Conservation (phyloP, 1,140 invertebrate genomes). For the Pogonognathellus flavescens region DNA sequence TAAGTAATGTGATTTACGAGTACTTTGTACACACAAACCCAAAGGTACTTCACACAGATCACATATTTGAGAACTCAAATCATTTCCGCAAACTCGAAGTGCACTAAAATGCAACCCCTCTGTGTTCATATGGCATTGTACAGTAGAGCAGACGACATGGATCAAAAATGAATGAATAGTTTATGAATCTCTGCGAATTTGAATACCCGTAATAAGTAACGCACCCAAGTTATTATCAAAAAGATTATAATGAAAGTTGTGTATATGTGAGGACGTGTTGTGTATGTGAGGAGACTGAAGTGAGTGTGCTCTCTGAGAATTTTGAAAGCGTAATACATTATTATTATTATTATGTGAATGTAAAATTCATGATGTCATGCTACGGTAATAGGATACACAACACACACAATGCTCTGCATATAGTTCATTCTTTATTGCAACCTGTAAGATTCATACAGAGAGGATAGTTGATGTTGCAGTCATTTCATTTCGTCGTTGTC, state of each 20-base stretch:
- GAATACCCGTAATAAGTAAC: constrained; percentile 14
- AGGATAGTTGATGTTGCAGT: too few relatives aligned
- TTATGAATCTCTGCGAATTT: background rate
- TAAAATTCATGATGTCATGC: too few relatives aligned
- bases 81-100: background rate
- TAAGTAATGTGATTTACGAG: constrained; percentile 16
- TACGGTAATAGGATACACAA: background rate
- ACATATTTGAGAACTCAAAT: background rate
- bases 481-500: too few relatives aligned
- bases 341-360: too few relatives aligned
- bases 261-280: background rate
- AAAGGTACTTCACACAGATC: background rate
- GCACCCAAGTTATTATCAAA: background rate
- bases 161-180: background rate
- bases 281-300: background rate
- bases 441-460: background rate
- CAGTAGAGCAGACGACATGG: background rate
- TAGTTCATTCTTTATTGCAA: background rate
- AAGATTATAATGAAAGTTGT: background rate
- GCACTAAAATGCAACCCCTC: too few relatives aligned
- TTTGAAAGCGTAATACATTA: too few relatives aligned
- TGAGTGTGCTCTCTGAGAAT: background rate
- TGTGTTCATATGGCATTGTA: background rate
- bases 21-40: background rate
- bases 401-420: background rate